These are phyloP conservation scores for Adelognathus sp. DNA, from an alignment of 2,888 invertebrate species.

Conservation along the genomic window DNA sequence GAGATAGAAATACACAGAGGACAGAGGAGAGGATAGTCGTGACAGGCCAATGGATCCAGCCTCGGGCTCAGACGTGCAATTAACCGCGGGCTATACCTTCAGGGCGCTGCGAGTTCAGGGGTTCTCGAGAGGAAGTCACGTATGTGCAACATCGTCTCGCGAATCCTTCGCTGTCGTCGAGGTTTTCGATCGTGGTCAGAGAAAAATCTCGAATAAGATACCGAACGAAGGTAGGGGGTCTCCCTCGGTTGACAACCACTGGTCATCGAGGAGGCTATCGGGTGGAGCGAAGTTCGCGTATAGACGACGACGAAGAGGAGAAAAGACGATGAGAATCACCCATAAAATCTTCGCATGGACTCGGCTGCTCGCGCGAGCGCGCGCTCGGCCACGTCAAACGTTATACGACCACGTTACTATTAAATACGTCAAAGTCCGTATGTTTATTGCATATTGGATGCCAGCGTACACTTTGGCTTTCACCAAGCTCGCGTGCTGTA, in stretches of 20 bases:
- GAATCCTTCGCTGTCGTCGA: neutral
- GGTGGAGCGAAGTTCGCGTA: conserved; percentile 47
- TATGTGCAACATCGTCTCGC: conserved; percentile 6
- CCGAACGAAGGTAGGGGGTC: neutral
- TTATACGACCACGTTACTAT: conserved; percentile 80
- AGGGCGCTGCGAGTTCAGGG: conserved; percentile 63
- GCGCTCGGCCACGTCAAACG: conserved; percentile 75
- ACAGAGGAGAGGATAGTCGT: conserved; percentile 50
- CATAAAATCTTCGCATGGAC: conserved; percentile 60
- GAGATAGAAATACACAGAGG: conserved; percentile 1
- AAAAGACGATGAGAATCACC: conserved; percentile 67
- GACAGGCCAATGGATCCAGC: conserved; percentile 73
- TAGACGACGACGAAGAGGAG: conserved; percentile 47
- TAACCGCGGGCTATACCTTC: conserved; percentile 76
- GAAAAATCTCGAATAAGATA: neutral
- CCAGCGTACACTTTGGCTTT: conserved; percentile 55
- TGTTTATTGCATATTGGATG: conserved; percentile 81
- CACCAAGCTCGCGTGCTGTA: conserved; percentile 46
- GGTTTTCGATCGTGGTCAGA: neutral
- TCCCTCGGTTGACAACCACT: conserved; percentile 58
- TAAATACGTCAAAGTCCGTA: conserved; percentile 80
- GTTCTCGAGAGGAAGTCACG: conserved; percentile 50
- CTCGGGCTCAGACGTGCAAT: conserved; percentile 78
- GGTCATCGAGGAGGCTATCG: conserved; percentile 44
- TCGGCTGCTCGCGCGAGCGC: conserved; percentile 38